Base-by-base conservation (phyloP, 1,140 invertebrate genomes). In the Akabosia matsudoensis region DNA sequence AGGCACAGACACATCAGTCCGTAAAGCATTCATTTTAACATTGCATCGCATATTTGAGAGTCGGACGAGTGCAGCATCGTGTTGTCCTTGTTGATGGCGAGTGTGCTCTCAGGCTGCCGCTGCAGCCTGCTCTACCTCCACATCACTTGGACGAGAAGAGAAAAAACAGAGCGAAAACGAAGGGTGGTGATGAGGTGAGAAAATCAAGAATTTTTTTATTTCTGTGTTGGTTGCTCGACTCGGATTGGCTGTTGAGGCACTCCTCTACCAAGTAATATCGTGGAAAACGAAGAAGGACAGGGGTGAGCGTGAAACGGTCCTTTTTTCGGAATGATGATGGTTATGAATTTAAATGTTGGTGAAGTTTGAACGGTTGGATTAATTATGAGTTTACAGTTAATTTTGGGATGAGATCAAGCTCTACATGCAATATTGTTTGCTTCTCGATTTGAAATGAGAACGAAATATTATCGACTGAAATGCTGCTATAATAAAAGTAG, bases 251-350 rank as follows among this genome's bases (percentile, higher is more conserved):
- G 54, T 22, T 7, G 24, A 61, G 14, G 54, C 14, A 24, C 45
- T 13, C 54, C 13, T n/a, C 54, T 61, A 22, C 54, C 7, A 4
- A 61, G 13, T 4, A 61, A n/a, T 10, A 4, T 61, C 13, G 54
- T 24, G 54, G 24, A 61, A 22, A 61, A 61, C 10, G 54, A 24
- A 61, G 54, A 61, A 61, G 54, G 54, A 61, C 54, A 61, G 54
- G 24, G 54, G 54, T 61, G 54, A 61, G 54, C 54, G 24, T 45
- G 37, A 10, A 45, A 18, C 37, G 18, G 18, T 45, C 18, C 37
- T 45, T 45, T 45, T 45, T 45, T 45, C 18, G 37, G 37, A 7
- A 10, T 45, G n/a, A n/a, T n/a, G n/a, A n/a, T n/a, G n/a, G n/a
- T n/a, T n/a, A n/a, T n/a, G n/a, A n/a, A n/a, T n/a, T n/a, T n/a